Conservation (phyloP, 2,797 vertebrate species). For the Setipinna tenuifilis region DNA sequence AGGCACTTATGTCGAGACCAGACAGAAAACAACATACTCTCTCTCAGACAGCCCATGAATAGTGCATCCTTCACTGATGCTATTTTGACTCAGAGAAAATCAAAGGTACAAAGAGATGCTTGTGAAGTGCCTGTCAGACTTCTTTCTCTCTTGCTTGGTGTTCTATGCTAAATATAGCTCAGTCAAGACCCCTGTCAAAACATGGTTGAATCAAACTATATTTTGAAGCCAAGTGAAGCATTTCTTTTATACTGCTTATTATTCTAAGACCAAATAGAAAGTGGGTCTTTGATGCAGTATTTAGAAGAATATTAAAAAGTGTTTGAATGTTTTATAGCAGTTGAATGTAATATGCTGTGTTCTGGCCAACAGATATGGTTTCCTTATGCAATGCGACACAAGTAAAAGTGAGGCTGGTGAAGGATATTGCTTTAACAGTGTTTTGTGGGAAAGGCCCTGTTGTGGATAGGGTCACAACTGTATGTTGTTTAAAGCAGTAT, state of each 20-base stretch:
- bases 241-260: not conserved
- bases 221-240: not conserved
- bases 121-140: not conserved
- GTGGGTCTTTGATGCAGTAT: not conserved
- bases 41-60: slow-evolving; percentile 13
- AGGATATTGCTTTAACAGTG: no score
- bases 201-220: not conserved
- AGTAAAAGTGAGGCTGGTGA: no score
- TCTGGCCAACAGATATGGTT: not conserved
- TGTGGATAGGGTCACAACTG: no score
- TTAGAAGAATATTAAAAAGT: not conserved
- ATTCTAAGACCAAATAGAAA: not conserved
- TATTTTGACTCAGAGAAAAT: slow-evolving; percentile 30
- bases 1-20: not conserved
- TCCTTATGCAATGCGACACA: no score
- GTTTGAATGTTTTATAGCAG: not conserved
- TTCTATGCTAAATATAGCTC: not conserved
- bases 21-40: not conserved
- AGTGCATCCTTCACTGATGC: slow-evolving; percentile 1
- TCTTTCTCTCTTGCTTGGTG: not conserved
- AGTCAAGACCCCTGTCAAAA: not conserved
- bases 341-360: not conserved
- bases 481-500: not conserved
- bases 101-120: not conserved
- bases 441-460: no score